Evolutionary conservation across 2,888 invertebrate species (phyloP).

Genomic region (Latheticus oryzae): DNA sequence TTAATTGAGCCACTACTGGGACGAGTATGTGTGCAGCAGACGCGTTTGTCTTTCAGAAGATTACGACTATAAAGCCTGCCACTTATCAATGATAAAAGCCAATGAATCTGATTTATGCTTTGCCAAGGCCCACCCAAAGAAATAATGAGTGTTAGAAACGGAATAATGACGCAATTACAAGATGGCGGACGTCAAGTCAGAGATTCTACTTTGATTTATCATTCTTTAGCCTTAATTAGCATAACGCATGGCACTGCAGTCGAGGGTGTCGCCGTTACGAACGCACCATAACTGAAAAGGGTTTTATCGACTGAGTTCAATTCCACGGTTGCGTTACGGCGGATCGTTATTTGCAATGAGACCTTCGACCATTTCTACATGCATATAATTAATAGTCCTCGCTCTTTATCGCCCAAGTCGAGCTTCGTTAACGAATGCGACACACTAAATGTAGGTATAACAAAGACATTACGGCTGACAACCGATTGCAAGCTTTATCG

Average conservation of each 20-base stretch:
- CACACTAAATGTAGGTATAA: slow-evolving; percentile 53
- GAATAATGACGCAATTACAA: slow-evolving; percentile 53
- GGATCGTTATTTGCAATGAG: slow-evolving; percentile 22
- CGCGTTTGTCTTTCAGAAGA: slow-evolving; percentile 35
- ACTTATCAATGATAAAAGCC: slow-evolving; percentile 40
- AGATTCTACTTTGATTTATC: slow-evolving; percentile 52
- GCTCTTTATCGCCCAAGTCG: slow-evolving; percentile 48
- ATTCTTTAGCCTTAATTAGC: slow-evolving; percentile 51
- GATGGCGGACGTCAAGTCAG: slow-evolving; percentile 48
- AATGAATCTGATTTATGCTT: slow-evolving; percentile 46
- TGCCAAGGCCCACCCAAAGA: slow-evolving; percentile 50
- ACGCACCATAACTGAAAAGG: slow-evolving; percentile 6
- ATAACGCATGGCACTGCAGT: slow-evolving; percentile 48
- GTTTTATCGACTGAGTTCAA: slow-evolving; percentile 16
- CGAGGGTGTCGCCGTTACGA: slow-evolving; percentile 24
- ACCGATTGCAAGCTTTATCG: slow-evolving; percentile 30
- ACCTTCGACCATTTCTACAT: slow-evolving; percentile 33
- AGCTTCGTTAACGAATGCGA: slow-evolving; percentile 38
- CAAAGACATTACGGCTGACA: slow-evolving; percentile 55
- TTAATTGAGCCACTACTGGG: slow-evolving; percentile 32
- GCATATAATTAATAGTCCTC: slow-evolving; percentile 50
- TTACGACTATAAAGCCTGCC: slow-evolving; percentile 35
- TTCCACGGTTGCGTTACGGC: slow-evolving; percentile 12
- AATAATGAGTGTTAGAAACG: slow-evolving; percentile 51
- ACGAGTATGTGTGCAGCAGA: slow-evolving; percentile 18